Evolutionary conservation across 2,113 vertebrate genomes (phyloP), one percentile per base, ranked within the genome.

Genomic region (Chaenogobius annularis): DNA sequence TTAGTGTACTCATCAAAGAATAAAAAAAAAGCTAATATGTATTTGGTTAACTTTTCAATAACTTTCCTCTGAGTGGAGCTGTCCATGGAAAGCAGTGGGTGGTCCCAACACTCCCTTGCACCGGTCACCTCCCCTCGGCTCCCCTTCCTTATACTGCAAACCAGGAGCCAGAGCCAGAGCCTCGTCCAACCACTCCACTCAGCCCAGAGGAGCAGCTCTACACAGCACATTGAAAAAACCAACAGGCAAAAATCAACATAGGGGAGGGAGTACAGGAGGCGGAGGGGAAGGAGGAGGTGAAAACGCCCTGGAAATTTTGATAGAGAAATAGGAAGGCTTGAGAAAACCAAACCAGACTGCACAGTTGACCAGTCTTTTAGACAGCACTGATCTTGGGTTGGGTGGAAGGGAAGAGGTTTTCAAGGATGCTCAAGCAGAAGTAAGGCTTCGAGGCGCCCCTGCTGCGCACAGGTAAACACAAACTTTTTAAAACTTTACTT

Each of bases 21-120:
- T 58, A 58, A 26, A 59, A 15, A 31, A 20, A 23, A 35, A 5
- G 5, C 8, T 10, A 19, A 37, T 0, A n/a, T n/a, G 31, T 63
- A 1, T 63, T 63, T n/a, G 3, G 17, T 1, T n/a, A 63, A 63
- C 61, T 63, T 52, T 46, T 52, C 13, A 69, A 63, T 71, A 26
- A 63, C 17, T 81, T 72, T 74, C 83, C 22, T 48, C 79, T 80
- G 17, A 40, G 15, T 63, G 17, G 68, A 86, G 69, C 22, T 37
- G 68, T 80, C 31, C 67, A 12, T 72, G 77, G 71, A 61, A 68
- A 72, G 56, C 72, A 79, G 78, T 89, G 88, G 90, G 90, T 92
- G 89, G 92, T 89, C 89, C 83, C 80, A 69, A 92, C 91, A 93
- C 92, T 92, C 93, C 93, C 90, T 87, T 70, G 19, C 77, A 82